phyloP scores from a whole-genome alignment of 2,113 vertebrate species.

The Microcebus griseorufus region DNA sequence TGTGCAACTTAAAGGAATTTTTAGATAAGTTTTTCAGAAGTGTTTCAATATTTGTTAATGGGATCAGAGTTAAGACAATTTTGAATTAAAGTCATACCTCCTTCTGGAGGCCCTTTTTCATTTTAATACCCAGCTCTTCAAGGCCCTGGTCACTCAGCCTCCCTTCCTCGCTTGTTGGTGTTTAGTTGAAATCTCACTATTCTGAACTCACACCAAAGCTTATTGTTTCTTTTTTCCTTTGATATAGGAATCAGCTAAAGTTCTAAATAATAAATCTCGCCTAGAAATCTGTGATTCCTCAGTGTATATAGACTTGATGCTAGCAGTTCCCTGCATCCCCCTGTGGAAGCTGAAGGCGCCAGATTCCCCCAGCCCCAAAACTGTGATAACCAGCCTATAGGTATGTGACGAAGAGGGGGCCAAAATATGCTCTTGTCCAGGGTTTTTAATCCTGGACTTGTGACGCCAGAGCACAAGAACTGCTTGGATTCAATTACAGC shows the following conservation, averaged over 20 bases:
- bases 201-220: not conserved
- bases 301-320: not conserved
- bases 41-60: not conserved
- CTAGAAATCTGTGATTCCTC: not conserved
- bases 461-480: not conserved
- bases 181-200: not conserved
- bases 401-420: not conserved
- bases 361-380: not conserved
- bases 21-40: not conserved
- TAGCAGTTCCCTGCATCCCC: not conserved
- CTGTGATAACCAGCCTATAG: not conserved
- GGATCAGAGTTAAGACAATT: not conserved
- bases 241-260: not conserved
- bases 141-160: not conserved
- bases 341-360: not conserved
- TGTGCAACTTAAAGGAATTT: not conserved
- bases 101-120: not conserved
- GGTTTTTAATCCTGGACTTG: not conserved
- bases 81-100: not conserved
- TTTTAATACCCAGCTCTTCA: not conserved
- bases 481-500: not conserved
- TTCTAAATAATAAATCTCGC: not conserved
- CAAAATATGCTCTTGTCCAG: not conserved
- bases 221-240: not conserved
- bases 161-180: accelerated